phyloP scores from a whole-genome alignment of 1,140 invertebrate species.

The Bombus confusus region DNA sequence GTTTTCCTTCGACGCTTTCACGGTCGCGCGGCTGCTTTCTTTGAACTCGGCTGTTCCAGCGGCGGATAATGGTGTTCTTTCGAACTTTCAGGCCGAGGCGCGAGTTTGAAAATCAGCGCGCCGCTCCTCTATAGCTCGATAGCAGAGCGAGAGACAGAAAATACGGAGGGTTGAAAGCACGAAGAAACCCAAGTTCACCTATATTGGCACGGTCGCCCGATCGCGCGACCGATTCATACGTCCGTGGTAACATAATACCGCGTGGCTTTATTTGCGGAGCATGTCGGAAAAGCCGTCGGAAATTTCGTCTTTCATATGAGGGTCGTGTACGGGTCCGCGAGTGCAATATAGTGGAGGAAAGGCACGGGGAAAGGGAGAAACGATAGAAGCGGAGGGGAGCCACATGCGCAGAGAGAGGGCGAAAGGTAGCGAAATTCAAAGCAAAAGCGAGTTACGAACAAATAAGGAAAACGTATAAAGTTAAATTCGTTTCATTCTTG shows the following conservation, averaged over 20 bases:
- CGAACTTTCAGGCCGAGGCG: neutral
- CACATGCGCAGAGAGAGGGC: neutral
- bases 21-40: neutral
- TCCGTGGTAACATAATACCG: conserved; percentile 64
- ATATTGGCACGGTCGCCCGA: conserved; percentile 31
- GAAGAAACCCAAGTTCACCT: neutral
- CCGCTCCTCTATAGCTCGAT: neutral
- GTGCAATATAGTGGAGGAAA: conserved; percentile 35
- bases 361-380: conserved; percentile 1
- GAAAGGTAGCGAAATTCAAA: conserved; percentile 19
- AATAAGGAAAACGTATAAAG: conserved; percentile 33
- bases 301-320: conserved; percentile 59
- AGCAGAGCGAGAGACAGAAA: neutral
- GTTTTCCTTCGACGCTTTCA: conserved; percentile 9
- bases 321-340: conserved; percentile 11
- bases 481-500: conserved; percentile 47
- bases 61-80: neutral
- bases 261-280: conserved; percentile 58
- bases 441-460: conserved; percentile 18
- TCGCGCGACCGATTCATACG: conserved; percentile 58
- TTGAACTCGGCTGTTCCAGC: neutral
- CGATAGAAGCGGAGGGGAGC: neutral
- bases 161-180: too few relatives aligned
- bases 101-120: neutral
- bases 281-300: conserved; percentile 60